Evolutionary conservation across 2,888 invertebrate species (phyloP).

Genomic region (Timema podura): DNA sequence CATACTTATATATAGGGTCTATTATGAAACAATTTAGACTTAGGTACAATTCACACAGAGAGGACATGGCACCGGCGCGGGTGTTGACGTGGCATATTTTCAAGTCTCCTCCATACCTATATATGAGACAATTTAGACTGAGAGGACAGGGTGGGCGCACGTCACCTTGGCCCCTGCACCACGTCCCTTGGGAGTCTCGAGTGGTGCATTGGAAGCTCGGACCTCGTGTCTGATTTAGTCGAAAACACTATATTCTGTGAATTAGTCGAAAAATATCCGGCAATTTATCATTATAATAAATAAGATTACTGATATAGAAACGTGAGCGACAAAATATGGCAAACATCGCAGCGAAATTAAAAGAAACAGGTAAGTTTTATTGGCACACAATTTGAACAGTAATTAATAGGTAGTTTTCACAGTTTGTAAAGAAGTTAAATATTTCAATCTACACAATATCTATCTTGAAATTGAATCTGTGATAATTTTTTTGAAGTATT

Average conservation of each 20-base stretch:
- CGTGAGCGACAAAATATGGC: neutral
- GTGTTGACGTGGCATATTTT: neutral
- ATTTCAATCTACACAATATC: neutral
- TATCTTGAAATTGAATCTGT: conserved; percentile 12
- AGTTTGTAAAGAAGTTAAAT: neutral
- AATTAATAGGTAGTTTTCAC: neutral
- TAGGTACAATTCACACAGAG: conserved; percentile 9
- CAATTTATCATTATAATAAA: no score
- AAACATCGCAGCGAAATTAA: neutral
- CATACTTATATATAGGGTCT: no score
- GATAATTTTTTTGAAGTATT: conserved; percentile 8
- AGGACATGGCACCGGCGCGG: neutral
- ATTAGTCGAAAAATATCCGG: no score
- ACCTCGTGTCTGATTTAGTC: no score
- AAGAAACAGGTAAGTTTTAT: neutral
- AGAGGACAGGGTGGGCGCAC: neutral
- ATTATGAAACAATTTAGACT: no score
- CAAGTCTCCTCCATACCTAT: neutral
- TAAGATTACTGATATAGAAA: no score
- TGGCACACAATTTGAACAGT: neutral
- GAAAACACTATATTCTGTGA: no score
- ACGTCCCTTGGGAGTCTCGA: neutral
- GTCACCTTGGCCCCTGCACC: neutral
- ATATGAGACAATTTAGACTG: neutral
- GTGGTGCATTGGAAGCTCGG: no score